Conservation (phyloP, 2,113 vertebrate species). For the Apodemus sylvaticus region DNA sequence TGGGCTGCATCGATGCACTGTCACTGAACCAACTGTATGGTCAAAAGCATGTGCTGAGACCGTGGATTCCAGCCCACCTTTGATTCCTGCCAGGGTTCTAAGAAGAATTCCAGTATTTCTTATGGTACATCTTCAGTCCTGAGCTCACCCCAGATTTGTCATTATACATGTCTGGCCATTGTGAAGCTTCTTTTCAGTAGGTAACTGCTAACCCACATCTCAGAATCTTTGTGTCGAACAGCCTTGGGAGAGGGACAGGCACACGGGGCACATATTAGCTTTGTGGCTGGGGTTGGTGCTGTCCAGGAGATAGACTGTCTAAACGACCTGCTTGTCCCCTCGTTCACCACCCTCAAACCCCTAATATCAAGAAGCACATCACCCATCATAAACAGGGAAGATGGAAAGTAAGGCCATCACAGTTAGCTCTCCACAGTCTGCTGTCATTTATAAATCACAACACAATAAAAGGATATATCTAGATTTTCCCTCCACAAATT, state of each 20-base stretch:
- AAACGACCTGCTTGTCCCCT: background rate
- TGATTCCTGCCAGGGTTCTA: background rate
- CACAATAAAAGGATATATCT: slow-evolving; percentile 24
- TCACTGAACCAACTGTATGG: background rate
- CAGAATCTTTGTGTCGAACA: background rate
- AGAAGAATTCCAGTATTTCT: background rate
- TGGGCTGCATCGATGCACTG: background rate
- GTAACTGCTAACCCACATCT: background rate
- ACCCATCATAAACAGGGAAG: background rate
- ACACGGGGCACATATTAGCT: background rate
- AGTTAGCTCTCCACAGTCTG: background rate
- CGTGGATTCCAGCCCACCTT: background rate
- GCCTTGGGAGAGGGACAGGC: background rate
- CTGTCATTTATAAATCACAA: background rate
- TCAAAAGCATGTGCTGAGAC: background rate
- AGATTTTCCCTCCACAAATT: slow-evolving; percentile 25
- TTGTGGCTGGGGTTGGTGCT: background rate
- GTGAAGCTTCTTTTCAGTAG: background rate
- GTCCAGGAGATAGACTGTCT: background rate
- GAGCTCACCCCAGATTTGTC: background rate
- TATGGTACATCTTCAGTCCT: background rate
- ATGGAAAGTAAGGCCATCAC: background rate
- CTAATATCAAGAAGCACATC: slow-evolving; percentile 22
- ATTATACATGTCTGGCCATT: background rate
- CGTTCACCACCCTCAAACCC: background rate